Evolutionary conservation across 2,797 vertebrate genomes (phyloP).

Genomic region (Kryptopterus vitreolus): DNA sequence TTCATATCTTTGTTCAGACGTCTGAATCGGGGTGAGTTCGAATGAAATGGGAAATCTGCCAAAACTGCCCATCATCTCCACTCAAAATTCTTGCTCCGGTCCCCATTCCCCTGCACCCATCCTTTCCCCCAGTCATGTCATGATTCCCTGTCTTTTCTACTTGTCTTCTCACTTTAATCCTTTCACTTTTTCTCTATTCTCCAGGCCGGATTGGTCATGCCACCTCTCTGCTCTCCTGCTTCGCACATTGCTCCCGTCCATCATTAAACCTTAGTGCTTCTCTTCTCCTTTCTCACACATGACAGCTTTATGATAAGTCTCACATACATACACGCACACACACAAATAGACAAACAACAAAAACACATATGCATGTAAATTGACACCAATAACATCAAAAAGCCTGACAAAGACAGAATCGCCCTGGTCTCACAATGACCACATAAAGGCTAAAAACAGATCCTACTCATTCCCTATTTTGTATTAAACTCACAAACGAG

Average conservation of each 20-base stretch:
- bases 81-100: neutral
- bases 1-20: neutral
- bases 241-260: neutral
- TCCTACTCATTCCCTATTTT: neutral
- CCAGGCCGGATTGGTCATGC: neutral
- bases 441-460: neutral
- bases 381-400: neutral
- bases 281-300: neutral
- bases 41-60: slow-evolving; percentile 6
- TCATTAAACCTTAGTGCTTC: neutral
- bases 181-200: neutral
- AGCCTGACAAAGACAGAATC: neutral
- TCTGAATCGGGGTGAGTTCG: neutral
- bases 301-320: slow-evolving; percentile 10
- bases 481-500: too few species aligned
- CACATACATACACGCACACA: neutral
- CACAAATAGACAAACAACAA: neutral
- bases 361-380: neutral
- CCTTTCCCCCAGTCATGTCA: slow-evolving; percentile 12
- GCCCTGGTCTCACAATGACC: neutral
- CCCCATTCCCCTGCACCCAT: neutral
- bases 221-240: neutral
- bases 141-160: slow-evolving; percentile 13
- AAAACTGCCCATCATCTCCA: neutral
- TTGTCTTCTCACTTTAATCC: slow-evolving; percentile 13